Base-by-base conservation (phyloP, 1,140 invertebrate genomes). In the Drosophila ercepeae region DNA sequence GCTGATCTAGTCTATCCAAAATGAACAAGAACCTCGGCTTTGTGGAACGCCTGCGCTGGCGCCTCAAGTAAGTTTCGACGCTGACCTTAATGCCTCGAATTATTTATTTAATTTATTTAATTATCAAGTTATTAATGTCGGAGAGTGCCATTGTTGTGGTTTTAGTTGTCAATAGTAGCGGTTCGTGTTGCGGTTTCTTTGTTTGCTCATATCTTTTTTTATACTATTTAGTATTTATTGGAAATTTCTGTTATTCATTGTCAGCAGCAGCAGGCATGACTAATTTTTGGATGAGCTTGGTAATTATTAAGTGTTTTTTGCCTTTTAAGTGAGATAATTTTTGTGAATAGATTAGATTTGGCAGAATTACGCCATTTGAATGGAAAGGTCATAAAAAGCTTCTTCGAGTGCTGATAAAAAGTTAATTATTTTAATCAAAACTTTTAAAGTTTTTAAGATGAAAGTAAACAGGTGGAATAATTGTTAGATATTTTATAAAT, bases 11-110 rank as follows among this genome's bases (percentile, higher is more conserved):
- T 53, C 49, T 51, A 44, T 39, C 14, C 23, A 23, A 69, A 49
- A 89, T 89, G 84, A 69, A 81, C 27, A 86, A 84, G 60, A 89
- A 89, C 58, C 57, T 89, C 54, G 79, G 77, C 14, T 86, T 90
- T 63, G 68, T 90, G 55, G 89, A 90, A 45, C 77, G 78, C 42
- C 16, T 90, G 36, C 79, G 77, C 21, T 90, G 89, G 89, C 89
- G 79, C 42, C 49, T 86, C 11, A 90, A 90, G 89, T 90, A 71
- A 90, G 89, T 89, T 74, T 50, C 29, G 46, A 7, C 34, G 52
- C 16, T 71, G 70, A 63, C 60, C 75, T 55, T 42, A 75, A 86
- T 72, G 19, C 51, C 44, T 23, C 41, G 42, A 61, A 23, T 50
- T 57, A 49, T 55, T 75, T 57, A 74, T 74, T 48, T 69, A 53